Evolutionary conservation across 2,888 invertebrate species (phyloP), one percentile per base, ranked within the genome.

Genomic region (Andrena bucephala): DNA sequence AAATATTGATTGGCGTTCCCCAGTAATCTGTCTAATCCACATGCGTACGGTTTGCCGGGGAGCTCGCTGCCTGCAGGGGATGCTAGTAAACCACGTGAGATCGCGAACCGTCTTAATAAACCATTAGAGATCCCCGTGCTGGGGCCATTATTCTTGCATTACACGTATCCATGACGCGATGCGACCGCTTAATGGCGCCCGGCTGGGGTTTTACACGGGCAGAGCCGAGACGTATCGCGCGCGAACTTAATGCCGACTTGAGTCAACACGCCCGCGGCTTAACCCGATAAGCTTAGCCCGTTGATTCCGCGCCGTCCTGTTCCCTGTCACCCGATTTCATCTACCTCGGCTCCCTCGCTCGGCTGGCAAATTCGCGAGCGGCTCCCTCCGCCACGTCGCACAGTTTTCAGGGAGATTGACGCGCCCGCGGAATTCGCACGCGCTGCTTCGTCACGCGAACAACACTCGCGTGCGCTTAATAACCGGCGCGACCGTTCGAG

Each of bases 201-300:
- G 42, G 8, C 48, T 16, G 42, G 68, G 82, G 74, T 73, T 73
- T 77, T 83, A 69, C 62, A 66, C 57, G 57, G 33, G 42, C 42
- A 42, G 42, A 42, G 42, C 42, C 42, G 65, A 63, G 74, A 67
- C 73, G 66, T 82, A 83, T 83, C 42, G 42, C 82, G 73, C 48
- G 67, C 62, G 60, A 83, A 83, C 83, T 83, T 83, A 83, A 74
- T 67, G 62, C 73, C 65, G 77, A 82, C 83, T 83, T 83, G 57
- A 82, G 78, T 83, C 77, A 77, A 82, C 83, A 70, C 60, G 42
- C 36, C 42, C 42, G 68, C 54, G 54, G 79, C 81, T 82, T 79
- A 82, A 42, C 67, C 60, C 65, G 81, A 82, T 66, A 82, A 79
- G 81, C 82, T 82, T 71, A 80, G 63, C 70, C 62, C 52, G 52